Evolutionary conservation across 2,113 vertebrate species (phyloP).

Genomic region (Mus spicilegus): DNA sequence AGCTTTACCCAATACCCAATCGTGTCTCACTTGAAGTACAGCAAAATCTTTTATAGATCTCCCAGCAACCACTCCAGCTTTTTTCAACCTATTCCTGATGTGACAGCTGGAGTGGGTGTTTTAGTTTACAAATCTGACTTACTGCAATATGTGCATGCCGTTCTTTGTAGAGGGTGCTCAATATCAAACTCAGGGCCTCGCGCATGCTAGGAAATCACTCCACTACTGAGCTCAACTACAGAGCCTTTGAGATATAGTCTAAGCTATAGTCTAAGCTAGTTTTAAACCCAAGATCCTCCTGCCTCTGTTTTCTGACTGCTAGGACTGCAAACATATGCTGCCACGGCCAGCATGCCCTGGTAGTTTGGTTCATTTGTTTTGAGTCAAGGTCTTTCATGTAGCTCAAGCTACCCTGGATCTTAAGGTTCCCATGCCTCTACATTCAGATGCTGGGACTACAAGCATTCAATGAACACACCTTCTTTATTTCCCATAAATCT

Average conservation of each 20-base stretch:
- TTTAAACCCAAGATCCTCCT: neutral
- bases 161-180: neutral
- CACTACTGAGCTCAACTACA: neutral
- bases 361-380: neutral
- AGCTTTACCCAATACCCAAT: neutral
- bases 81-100: neutral
- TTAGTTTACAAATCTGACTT: neutral
- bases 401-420: neutral
- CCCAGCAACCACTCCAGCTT: neutral
- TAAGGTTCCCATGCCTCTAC: neutral
- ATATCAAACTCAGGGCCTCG: neutral
- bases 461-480: neutral
- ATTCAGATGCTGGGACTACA: neutral
- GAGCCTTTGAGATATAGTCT: neutral
- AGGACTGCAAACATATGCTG: neutral
- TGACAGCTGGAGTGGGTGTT: neutral
- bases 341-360: neutral
- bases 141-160: neutral
- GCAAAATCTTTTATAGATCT: conserved; percentile 8
- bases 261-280: neutral
- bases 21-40: neutral
- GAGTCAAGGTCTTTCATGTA: neutral
- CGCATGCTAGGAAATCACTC: neutral
- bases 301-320: neutral
- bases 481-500: conserved; percentile 18